phyloP scores from a whole-genome alignment of 2,888 invertebrate genomes.

The Baronia brevicornis region DNA sequence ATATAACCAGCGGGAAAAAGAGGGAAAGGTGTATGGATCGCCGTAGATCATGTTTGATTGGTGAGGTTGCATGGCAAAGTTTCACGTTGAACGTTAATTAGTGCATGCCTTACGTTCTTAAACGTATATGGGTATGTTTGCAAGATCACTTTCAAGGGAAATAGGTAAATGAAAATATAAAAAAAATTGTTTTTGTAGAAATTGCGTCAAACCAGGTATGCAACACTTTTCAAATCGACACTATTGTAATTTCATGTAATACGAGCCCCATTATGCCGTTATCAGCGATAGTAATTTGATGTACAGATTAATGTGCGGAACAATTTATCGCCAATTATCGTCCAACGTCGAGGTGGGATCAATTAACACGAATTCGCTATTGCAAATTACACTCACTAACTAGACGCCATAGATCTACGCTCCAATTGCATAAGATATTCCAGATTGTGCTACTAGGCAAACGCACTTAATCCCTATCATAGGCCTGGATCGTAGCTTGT shows the following conservation, averaged over 20 bases:
- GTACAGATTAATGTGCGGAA: conserved; percentile 63
- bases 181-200: conserved; percentile 20
- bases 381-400: conserved; percentile 64
- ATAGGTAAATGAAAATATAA: conserved; percentile 31
- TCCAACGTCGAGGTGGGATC: conserved; percentile 58
- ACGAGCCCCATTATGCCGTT: conserved; percentile 37
- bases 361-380: conserved; percentile 68
- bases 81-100: conserved; percentile 73
- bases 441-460: conserved; percentile 40
- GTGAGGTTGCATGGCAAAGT: conserved; percentile 52
- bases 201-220: conserved; percentile 10
- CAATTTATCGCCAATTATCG: conserved; percentile 73
- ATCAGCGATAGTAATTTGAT: conserved; percentile 55
- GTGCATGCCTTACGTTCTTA: conserved; percentile 66
- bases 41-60: conserved; percentile 48
- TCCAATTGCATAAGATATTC: conserved; percentile 46
- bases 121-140: conserved; percentile 50
- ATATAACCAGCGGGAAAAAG: conserved; percentile 33
- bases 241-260: not conserved
- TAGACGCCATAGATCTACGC: conserved; percentile 39
- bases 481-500: too few relatives aligned
- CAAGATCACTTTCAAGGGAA: conserved; percentile 40
- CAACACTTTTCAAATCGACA: too few relatives aligned
- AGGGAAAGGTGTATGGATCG: conserved; percentile 43
- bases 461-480: not conserved